These are phyloP conservation scores for Archips xylosteana DNA, from an alignment of 2,888 invertebrate genomes.

Conservation along the genomic window DNA sequence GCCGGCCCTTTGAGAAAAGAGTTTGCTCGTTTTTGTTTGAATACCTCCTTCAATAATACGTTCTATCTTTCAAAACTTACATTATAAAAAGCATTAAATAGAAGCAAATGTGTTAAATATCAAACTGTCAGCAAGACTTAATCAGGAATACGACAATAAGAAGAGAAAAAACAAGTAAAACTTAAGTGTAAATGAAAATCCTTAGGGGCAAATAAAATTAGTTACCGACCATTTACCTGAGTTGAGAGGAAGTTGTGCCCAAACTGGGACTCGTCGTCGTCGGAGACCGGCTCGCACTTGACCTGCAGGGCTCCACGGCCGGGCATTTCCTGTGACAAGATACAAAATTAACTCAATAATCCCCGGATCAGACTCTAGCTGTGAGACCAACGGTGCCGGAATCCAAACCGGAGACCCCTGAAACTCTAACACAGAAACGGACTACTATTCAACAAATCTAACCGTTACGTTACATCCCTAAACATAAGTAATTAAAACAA, in stretches of 20 bases:
- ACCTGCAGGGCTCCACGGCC: constrained; percentile 63
- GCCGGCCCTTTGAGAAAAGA: too few relatives aligned
- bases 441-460: neutral
- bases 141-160: too few relatives aligned
- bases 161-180: too few relatives aligned
- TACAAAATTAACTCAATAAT: neutral
- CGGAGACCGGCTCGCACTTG: constrained; percentile 75
- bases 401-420: neutral
- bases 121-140: too few relatives aligned
- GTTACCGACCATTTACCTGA: constrained; percentile 56
- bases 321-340: constrained; percentile 68
- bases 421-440: neutral
- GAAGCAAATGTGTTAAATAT: too few relatives aligned
- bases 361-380: too few relatives aligned
- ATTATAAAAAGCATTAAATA: too few relatives aligned
- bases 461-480: neutral
- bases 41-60: too few relatives aligned
- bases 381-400: neutral
- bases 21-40: too few relatives aligned
- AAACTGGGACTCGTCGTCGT: constrained; percentile 69
- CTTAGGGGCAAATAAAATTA: neutral
- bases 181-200: neutral
- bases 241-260: constrained; percentile 58
- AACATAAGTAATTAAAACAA: neutral
- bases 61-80: too few relatives aligned